These are phyloP conservation scores for Machaerirhynchus nigripectus DNA, from an alignment of 2,113 vertebrate genomes.

Conservation along the genomic window DNA sequence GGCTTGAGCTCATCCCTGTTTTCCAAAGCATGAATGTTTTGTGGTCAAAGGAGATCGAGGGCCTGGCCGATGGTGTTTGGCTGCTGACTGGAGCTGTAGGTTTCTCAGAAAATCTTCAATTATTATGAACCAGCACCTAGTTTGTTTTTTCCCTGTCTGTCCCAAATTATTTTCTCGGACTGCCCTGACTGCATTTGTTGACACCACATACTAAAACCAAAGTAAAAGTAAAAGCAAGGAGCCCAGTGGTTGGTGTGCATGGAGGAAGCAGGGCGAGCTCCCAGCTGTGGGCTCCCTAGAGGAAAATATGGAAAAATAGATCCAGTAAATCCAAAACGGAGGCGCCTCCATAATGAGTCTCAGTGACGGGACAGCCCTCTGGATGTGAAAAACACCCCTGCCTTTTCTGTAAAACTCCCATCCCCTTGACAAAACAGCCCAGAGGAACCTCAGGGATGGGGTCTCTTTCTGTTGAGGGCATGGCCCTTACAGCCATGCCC, in stretches of 20 bases:
- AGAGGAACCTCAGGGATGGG: neutral
- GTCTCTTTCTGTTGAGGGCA: neutral
- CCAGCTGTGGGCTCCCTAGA: neutral
- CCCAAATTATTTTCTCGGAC: neutral
- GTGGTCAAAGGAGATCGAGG: neutral
- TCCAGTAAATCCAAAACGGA: neutral
- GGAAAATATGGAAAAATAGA: neutral
- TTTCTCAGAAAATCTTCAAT: neutral
- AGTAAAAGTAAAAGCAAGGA: conserved; percentile 12
- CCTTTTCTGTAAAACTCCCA: neutral
- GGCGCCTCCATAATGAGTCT: neutral
- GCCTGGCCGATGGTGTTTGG: fast-evolving
- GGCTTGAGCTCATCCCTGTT: neutral
- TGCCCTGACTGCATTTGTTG: neutral
- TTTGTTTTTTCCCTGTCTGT: neutral
- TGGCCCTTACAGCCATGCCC: neutral
- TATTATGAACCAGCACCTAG: neutral
- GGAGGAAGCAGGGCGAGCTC: neutral
- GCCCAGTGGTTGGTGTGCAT: neutral
- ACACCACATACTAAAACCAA: neutral
- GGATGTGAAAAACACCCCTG: neutral
- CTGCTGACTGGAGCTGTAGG: neutral
- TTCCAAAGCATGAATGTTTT: neutral
- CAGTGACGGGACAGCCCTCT: neutral
- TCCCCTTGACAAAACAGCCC: neutral